phyloP scores from a whole-genome alignment of 2,797 vertebrate genomes.

The Furcifer pardalis region DNA sequence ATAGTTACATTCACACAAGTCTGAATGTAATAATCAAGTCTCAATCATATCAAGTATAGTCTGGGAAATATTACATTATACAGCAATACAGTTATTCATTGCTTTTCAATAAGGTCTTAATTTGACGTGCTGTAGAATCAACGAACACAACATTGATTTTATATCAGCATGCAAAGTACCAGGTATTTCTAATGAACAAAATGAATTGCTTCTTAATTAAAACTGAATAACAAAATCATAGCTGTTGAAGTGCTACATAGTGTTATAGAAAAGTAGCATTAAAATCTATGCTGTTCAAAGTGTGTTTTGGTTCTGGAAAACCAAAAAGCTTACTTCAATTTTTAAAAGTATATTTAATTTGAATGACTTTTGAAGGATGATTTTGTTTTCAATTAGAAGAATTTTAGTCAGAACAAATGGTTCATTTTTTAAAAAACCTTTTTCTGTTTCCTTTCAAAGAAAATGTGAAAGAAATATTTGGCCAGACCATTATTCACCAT shows the following conservation, averaged over 20 bases:
- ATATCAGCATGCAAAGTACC: conserved; percentile 74
- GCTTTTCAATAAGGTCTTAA: conserved; percentile 79
- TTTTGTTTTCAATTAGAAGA: conserved; percentile 55
- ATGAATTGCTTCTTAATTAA: conserved; percentile 80
- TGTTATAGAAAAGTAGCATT: conserved; percentile 70
- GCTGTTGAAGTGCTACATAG: conserved; percentile 63
- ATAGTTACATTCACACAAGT: conserved; percentile 76
- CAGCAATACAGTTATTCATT: conserved; percentile 76
- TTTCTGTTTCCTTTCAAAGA: conserved; percentile 81
- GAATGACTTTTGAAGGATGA: conserved; percentile 48
- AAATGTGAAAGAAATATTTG: conserved; percentile 97
- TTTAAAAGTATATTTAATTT: conserved; percentile 62
- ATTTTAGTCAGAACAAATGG: conserved; percentile 31
- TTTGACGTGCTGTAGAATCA: conserved; percentile 73
- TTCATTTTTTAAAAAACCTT: conserved; percentile 57
- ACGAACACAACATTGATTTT: conserved; percentile 76
- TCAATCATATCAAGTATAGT: conserved; percentile 79
- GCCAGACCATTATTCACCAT: conserved; percentile 95
- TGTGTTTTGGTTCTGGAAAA: conserved; percentile 64
- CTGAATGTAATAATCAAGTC: conserved; percentile 82
- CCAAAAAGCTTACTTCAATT: conserved; percentile 64
- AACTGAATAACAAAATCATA: conserved; percentile 75
- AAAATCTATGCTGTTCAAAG: conserved; percentile 51
- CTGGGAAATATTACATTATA: conserved; percentile 78
- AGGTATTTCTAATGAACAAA: conserved; percentile 72